Conservation (phyloP, 2,113 vertebrate species). For the human (Homo sapiens) region GRCh38 chr16:601001-601500, state of each 20-base stretch:
- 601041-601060: neutral
- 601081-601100: neutral
- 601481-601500: neutral
- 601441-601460: neutral
- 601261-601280: neutral
- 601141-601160: neutral
- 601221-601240: neutral
- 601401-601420: neutral
- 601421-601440: no score
- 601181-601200: neutral
- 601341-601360: neutral
- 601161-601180: neutral
- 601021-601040: no score
- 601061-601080: no score
- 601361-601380: neutral
- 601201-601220: neutral
- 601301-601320: neutral
- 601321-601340: neutral
- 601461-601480: neutral
- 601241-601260: neutral
- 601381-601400: neutral
- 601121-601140: neutral
- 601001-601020: neutral
- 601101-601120: neutral
- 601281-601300: neutral